Evolutionary conservation across 1,140 invertebrate species (phyloP), one percentile per base, ranked within the genome.

Genomic region (Spodoptera frugiperda): DNA sequence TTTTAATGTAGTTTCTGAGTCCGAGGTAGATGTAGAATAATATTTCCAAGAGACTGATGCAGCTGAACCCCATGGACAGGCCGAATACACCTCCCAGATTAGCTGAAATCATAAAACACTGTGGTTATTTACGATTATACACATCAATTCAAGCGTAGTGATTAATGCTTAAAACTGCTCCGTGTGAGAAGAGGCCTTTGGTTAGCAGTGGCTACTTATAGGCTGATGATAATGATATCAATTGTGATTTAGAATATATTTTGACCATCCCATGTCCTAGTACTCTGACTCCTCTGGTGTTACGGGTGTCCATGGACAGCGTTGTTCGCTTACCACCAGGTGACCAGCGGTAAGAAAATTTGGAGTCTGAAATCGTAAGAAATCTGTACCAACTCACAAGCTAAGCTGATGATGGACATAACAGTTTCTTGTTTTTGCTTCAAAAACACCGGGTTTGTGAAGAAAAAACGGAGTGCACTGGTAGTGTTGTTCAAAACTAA

Each of bases 391-490:
- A n/a, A n/a, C 89, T 84, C 80, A 93, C 91, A 89, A 4, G 65
- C 75, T n/a, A 92, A 74, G 65, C 39, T 91, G 57, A 90, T 87
- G 17, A 89, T 55, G 0, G 90, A 89, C 81, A 91, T 89, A 4
- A 92, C 88, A 0, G 90, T 93, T 53, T 93, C 91, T 74, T 93
- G 91, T 76, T 90, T 93, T 46, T 87, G 86, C 65, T 84, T 89
- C 1, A 86, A 78, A 59, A 89, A 89, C 6, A 85, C 83, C 1
- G 85, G 33, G 11, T 44, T 81, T 0, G 79, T 78, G 51, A 91
- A 85, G 19, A 72, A 79, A 76, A 93, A 89, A 21, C 89, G 82
- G 80, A 92, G 72, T 9, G 91, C 71, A 0, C 84, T 83, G 0
- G 88, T 84, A 33, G 86, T 90, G 11, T 81, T 77, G 39, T 84